Percentiles rank a stretch among this genome's conserved stretches.
Conservation (phyloP, 2,797 vertebrate genomes). For the Lepus townsendii region DNA sequence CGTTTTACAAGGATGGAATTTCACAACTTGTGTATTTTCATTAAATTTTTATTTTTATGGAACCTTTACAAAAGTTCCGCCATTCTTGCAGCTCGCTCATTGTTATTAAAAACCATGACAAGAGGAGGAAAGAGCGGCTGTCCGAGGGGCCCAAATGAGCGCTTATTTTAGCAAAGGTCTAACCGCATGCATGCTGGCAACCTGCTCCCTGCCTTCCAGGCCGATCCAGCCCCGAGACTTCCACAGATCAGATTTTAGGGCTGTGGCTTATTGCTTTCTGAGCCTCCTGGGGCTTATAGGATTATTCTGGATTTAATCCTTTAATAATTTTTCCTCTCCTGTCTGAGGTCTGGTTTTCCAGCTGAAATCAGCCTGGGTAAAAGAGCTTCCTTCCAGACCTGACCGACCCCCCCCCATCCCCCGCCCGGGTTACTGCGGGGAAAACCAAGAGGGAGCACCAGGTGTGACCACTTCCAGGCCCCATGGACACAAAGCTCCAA, state of each 20-base stretch:
- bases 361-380: conserved; percentile 46
- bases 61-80: conserved; percentile 65
- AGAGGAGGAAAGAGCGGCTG: neutral
- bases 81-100: neutral
- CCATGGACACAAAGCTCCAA: neutral
- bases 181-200: neutral
- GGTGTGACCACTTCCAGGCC: neutral
- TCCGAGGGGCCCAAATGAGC: neutral
- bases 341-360: conserved; percentile 73
- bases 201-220: conserved; percentile 38
- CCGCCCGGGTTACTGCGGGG: neutral
- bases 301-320: conserved; percentile 82
- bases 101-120: conserved; percentile 73
- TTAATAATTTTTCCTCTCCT: conserved; percentile 84
- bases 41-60: conserved; percentile 77
- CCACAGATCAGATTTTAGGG: conserved; percentile 64
- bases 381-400: conserved; percentile 5
- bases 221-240: conserved; percentile 28
- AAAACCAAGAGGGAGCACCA: neutral
- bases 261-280: conserved; percentile 74
- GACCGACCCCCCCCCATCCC: neutral
- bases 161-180: conserved; percentile 65
- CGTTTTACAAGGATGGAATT: conserved; percentile 78
- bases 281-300: conserved; percentile 63
- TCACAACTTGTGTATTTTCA: conserved; percentile 74